A percentile compares a stretch with the other conserved stretches of the same genome.
Conservation (phyloP, 2,797 vertebrate genomes). For the Lutjanus argentimaculatus region DNA sequence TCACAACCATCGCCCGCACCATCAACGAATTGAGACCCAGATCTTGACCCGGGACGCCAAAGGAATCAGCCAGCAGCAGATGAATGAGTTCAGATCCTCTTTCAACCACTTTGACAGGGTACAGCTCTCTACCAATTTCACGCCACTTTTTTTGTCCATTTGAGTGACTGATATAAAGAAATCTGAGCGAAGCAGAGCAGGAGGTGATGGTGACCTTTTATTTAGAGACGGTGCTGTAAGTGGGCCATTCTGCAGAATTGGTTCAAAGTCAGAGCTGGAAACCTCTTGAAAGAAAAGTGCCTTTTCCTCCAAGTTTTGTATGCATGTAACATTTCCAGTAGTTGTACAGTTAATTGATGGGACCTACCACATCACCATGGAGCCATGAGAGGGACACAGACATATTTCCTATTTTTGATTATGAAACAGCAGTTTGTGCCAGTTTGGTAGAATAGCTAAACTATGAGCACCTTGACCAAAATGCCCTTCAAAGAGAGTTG, state of each 20-base stretch:
- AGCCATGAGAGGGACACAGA: no score
- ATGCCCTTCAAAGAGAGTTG: background rate
- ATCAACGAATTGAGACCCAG: conserved; percentile 99
- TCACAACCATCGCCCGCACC: conserved; percentile 96
- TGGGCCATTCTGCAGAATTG: background rate
- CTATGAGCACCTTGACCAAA: background rate
- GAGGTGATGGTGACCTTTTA: background rate
- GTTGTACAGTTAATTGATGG: no score
- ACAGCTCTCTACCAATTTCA: conserved; percentile 51
- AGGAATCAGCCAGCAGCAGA: conserved; percentile 98
- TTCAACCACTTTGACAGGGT: conserved; percentile 99
- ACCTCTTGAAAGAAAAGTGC: no score
- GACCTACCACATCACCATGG: no score
- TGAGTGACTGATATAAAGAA: conserved; percentile 12
- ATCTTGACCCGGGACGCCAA: conserved; percentile 98
- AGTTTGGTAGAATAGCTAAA: no score
- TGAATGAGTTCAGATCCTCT: conserved; percentile 97
- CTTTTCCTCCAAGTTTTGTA: no score
- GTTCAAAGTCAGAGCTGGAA: no score
- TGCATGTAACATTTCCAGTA: no score
- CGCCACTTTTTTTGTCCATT: conserved; percentile 3
- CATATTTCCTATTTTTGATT: no score
- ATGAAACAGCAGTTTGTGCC: no score
- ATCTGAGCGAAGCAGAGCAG: background rate
- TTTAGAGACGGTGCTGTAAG: conserved; percentile 13